These are phyloP conservation scores for Rhingia campestris DNA, from an alignment of 2,888 invertebrate genomes.

Conservation along the genomic window DNA sequence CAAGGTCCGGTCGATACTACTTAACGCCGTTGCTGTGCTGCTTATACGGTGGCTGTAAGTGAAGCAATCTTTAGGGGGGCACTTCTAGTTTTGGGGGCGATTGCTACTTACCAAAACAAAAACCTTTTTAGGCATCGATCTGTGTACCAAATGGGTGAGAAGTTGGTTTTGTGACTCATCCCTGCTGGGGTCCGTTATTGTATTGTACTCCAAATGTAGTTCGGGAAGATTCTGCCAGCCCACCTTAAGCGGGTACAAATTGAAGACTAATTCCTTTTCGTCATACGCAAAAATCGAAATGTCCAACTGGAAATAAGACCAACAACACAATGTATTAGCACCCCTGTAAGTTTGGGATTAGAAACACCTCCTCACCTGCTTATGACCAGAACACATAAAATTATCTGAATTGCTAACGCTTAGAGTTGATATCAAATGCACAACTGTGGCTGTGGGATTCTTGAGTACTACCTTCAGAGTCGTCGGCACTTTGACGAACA, in stretches of 20 bases:
- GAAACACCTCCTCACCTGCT: constrained; percentile 85
- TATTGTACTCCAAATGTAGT: constrained; percentile 81
- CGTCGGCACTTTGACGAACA: constrained; percentile 83
- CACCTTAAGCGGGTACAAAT: constrained; percentile 82
- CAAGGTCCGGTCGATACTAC: constrained; percentile 51
- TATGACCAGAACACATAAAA: constrained; percentile 97
- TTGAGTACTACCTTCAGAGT: constrained; percentile 81
- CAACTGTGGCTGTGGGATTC: constrained; percentile 81
- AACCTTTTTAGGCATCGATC: constrained; percentile 82
- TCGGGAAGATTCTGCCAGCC: constrained; percentile 83
- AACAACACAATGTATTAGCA: background rate
- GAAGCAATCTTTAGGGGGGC: background rate
- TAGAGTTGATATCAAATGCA: constrained; percentile 81
- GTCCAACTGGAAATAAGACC: constrained; percentile 78
- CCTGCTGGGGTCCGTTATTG: constrained; percentile 80
- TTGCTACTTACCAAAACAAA: constrained; percentile 81
- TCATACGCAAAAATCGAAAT: constrained; percentile 82
- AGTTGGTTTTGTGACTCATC: constrained; percentile 80
- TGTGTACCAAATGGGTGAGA: constrained; percentile 81
- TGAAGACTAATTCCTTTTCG: constrained; percentile 81
- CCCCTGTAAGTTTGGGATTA: background rate
- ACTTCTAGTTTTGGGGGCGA: background rate
- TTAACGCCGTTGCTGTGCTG: constrained; percentile 61
- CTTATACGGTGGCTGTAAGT: constrained; percentile 62
- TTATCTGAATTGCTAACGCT: constrained; percentile 86